A percentile compares a stretch with the other conserved stretches of the same genome.
These are phyloP conservation scores for Sinohyriopsis cumingii DNA, from an alignment of 2,888 invertebrate genomes.

Conservation along the genomic window DNA sequence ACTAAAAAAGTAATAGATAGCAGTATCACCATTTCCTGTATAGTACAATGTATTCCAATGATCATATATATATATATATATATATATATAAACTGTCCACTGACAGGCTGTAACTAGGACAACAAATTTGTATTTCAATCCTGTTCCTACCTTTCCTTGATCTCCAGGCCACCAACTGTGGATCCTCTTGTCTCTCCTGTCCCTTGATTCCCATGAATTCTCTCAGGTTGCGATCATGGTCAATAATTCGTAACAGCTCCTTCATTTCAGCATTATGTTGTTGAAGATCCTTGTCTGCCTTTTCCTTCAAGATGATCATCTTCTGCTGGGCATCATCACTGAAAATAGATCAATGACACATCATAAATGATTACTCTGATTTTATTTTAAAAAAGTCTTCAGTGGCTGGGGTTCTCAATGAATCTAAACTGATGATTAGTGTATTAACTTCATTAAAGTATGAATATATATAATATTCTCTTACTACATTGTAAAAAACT, in stretches of 20 bases:
- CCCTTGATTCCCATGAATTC: conserved; percentile 87
- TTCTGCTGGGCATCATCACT: conserved; percentile 78
- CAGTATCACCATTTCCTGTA: too few relatives aligned
- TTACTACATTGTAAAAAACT: not conserved
- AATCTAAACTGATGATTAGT: not conserved
- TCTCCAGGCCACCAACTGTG: conserved; percentile 69
- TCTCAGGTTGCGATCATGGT: conserved; percentile 87
- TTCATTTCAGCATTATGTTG: conserved; percentile 86
- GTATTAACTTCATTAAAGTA: not conserved
- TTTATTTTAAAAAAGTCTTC: not conserved
- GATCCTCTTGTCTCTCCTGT: conserved; percentile 78
- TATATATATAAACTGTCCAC: too few relatives aligned
- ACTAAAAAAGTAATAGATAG: too few relatives aligned
- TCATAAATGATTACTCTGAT: not conserved
- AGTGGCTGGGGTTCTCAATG: too few relatives aligned
- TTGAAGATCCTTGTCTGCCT: conserved; percentile 82
- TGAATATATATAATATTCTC: not conserved
- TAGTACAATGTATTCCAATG: too few relatives aligned
- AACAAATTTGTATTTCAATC: not conserved
- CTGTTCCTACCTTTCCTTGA: conserved; percentile 64
- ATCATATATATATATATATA: too few relatives aligned
- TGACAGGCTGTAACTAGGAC: too few relatives aligned
- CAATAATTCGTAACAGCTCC: conserved; percentile 87
- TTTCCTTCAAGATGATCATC: conserved; percentile 81
- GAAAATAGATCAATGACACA: conserved; percentile 7